Percentiles rank a stretch among this genome's conserved stretches.
phyloP scores from a whole-genome alignment of 1,140 invertebrate species.

The Centruroides sculpturatus region DNA sequence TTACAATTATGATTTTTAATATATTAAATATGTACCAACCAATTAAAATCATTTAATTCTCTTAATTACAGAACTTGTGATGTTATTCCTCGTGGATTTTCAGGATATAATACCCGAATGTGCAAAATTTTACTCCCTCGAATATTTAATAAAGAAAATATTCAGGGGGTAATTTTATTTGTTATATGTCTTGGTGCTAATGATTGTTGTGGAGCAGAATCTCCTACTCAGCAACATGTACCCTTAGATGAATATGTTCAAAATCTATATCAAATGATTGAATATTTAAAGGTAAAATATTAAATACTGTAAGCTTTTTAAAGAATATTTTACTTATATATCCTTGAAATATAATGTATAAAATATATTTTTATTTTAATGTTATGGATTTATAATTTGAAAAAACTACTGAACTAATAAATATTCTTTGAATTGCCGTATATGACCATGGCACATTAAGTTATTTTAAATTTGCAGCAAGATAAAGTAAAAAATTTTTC shows the following conservation, averaged over 20 bases:
- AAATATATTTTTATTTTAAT: too few relatives aligned
- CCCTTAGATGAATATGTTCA: conserved; percentile 27
- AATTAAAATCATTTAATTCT: neutral
- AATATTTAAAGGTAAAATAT: conserved; percentile 23
- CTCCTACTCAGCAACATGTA: conserved; percentile 26
- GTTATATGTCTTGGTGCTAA: conserved; percentile 31
- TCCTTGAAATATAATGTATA: too few relatives aligned
- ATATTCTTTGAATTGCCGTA: too few relatives aligned
- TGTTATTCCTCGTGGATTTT: conserved; percentile 31
- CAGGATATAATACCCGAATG: conserved; percentile 30
- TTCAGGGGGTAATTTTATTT: conserved; percentile 22
- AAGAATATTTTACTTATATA: neutral
- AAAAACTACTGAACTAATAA: too few relatives aligned
- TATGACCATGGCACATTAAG: too few relatives aligned
- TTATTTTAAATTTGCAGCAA: too few relatives aligned
- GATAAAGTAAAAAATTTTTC: too few relatives aligned
- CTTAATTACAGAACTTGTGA: conserved; percentile 27
- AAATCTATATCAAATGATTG: conserved; percentile 26
- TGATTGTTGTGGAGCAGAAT: conserved; percentile 24
- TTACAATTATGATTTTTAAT: too few relatives aligned
- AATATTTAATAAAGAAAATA: conserved; percentile 21
- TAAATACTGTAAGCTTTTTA: neutral
- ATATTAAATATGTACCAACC: too few relatives aligned
- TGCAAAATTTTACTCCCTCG: conserved; percentile 25
- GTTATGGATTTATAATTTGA: too few relatives aligned